phyloP scores from a whole-genome alignment of 2,113 vertebrate species.

The Cheirogaleus medius region DNA sequence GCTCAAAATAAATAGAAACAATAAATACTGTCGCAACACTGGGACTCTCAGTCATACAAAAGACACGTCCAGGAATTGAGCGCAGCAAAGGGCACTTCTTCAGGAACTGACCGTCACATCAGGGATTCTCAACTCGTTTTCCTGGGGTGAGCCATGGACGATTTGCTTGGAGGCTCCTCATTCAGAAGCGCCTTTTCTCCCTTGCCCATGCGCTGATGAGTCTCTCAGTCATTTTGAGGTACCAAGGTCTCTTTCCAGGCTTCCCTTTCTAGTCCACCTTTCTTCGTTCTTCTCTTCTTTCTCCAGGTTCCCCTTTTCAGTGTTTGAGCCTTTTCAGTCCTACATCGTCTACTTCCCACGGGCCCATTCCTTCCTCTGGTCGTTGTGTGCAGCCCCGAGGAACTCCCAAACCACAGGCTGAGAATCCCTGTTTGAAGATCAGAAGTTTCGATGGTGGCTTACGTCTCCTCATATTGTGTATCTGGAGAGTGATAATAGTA shows the following conservation, averaged over 20 bases:
- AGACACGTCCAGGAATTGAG: neutral
- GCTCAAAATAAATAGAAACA: slow-evolving; percentile 56
- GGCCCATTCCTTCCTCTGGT: neutral
- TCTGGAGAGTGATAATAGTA: slow-evolving; percentile 43
- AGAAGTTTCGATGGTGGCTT: neutral
- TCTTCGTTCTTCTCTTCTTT: neutral
- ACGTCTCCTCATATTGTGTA: slow-evolving; percentile 64
- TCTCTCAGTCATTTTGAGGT: neutral
- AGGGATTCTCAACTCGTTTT: slow-evolving; percentile 26
- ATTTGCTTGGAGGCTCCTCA: neutral
- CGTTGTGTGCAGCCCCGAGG: neutral
- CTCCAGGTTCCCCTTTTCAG: slow-evolving; percentile 23
- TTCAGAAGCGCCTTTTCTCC: neutral
- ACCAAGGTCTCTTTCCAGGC: neutral
- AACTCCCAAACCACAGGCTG: slow-evolving; percentile 4
- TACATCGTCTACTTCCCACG: neutral
- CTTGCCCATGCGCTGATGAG: neutral
- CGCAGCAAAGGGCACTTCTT: neutral
- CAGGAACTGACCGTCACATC: neutral
- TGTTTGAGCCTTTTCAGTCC: neutral
- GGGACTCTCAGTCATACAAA: neutral
- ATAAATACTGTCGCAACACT: neutral
- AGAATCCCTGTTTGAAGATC: slow-evolving; percentile 56
- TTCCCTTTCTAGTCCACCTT: neutral
- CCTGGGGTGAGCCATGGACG: neutral